Evolutionary conservation across 2,797 vertebrate genomes (phyloP).

Genomic region (Amblyopsis hoosieri): DNA sequence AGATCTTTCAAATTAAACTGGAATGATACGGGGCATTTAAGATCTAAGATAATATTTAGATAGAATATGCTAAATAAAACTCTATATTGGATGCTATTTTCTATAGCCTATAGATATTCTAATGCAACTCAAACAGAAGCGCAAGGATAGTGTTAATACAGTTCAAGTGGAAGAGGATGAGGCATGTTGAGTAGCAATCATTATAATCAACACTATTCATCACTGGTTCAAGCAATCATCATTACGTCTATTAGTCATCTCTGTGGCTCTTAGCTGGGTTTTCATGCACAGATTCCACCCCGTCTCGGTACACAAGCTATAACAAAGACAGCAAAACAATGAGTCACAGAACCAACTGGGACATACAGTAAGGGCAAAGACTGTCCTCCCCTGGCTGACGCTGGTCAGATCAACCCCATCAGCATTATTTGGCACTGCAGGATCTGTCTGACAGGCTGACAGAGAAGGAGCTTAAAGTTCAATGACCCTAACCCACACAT

Average conservation of each 20-base stretch:
- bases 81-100: too few species aligned
- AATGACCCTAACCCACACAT: conserved; percentile 46
- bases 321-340: conserved; percentile 19
- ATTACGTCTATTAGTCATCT: conserved; percentile 41
- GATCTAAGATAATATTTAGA: too few species aligned
- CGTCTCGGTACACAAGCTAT: conserved; percentile 7
- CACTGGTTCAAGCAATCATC: conserved; percentile 33
- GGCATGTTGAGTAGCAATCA: conserved; percentile 2
- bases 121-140: too few species aligned
- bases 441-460: conserved; percentile 20
- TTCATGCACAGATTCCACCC: conserved; percentile 16
- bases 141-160: too few species aligned
- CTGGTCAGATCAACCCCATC: conserved; percentile 60
- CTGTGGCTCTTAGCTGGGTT: conserved; percentile 4
- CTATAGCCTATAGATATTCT: too few species aligned
- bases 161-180: neutral
- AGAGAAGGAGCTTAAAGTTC: conserved; percentile 36
- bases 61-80: too few species aligned
- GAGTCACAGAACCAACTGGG: conserved; percentile 21
- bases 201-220: conserved; percentile 42
- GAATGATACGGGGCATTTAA: too few species aligned
- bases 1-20: neutral
- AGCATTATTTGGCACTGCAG: conserved; percentile 45
- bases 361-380: conserved; percentile 16
- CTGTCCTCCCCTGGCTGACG: conserved; percentile 19